Base-by-base conservation (phyloP, 1,140 invertebrate genomes). In the Psilanteris sp. region DNA sequence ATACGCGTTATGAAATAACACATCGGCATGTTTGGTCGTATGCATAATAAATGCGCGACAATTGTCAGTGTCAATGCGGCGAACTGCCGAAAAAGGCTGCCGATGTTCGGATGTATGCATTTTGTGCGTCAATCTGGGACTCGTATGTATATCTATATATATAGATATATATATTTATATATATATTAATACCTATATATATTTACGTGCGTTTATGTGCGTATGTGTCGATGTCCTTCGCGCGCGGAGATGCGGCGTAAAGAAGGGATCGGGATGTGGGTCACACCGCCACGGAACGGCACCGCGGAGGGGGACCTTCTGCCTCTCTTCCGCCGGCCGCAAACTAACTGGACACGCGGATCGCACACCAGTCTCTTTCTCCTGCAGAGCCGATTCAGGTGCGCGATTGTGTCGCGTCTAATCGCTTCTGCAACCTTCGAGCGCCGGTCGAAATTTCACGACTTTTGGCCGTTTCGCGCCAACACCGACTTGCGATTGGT, bases 301-400 rank as follows among this genome's bases (percentile, higher is more conserved):
- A 64, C 41, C 74, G 62, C 31, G 80, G 79, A 78, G 79, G 78
- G 67, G 79, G 79, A 77, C 79, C 81, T 83, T 82, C 79, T 85
- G 79, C 75, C 64, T 73, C 61, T 66, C 70, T 70, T 79, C 75
- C 71, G 59, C 71, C 73, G 68, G 70, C 70, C 68, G 62, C 67
- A 73, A 86, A 81, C 83, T 86, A 87, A 87, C 86, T 86, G 86
- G 86, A 86, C 85, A 86, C 79, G 73, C 78, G 78, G 77, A 79
- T 55, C 78, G 72, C 59, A 77, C 64, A 72, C 72, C 81, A 86
- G 84, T 87, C 81, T 85, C 82, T 85, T 83, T 85, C 82, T 81
- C 79, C 79, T 66, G 62, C 57, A 81, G 83, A 67, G 59, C 76
- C 70, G 79, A 83, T 79, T 79, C 84, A 83, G 81, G 72, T 83